Base-by-base conservation (phyloP, 2,888 invertebrate species). In the Melolontha melolontha region DNA sequence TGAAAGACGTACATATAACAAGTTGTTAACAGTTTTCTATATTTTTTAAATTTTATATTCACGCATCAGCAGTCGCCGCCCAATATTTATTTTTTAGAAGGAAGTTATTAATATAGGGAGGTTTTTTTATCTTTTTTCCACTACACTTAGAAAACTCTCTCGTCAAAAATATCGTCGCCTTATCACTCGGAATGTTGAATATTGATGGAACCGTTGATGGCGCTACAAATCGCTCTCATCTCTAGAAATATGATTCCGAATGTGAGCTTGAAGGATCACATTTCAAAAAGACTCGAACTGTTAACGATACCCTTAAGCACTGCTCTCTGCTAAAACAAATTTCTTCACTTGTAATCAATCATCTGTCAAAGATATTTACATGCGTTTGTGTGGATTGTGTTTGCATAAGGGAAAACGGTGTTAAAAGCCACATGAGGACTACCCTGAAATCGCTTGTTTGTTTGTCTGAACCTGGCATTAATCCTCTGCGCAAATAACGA, bases 281-380 rank as follows among this genome's bases (percentile, higher is more conserved):
- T 64, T 64, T 51, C 64, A 64, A 50, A 64, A 44, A 22, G 16
- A 16, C 29, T 17, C 17, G 22, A n/a, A 12, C 49, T 40, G 44
- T 42, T 44, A 57, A 57, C 57, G 57, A 57, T 16, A 57, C 44
- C 44, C 44, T 42, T 27, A n/a, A 44, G 11, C 29, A 27, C 27
- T 27, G 44, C 34, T 34, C 34, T 34, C 34, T 55, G 47, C 52
- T 14, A 55, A 66, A 66, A 57, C 52, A 66, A 66, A 55, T 66
- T 54, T 55, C 54, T 42, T 54, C 57, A 29, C 66, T 39, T 49
- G 47, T 57, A 57, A 57, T 66, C 66, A 55, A 54, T 66, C 66
- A 64, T 49, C 47, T 63, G 64, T 64, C 64, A 29, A 22, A 39
- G 64, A 51, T 64, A 41, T 64, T 40, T 51, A 63, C 49, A 34